These are phyloP conservation scores for Xenopus borealis DNA, from an alignment of 2,113 vertebrate genomes.

Conservation along the genomic window DNA sequence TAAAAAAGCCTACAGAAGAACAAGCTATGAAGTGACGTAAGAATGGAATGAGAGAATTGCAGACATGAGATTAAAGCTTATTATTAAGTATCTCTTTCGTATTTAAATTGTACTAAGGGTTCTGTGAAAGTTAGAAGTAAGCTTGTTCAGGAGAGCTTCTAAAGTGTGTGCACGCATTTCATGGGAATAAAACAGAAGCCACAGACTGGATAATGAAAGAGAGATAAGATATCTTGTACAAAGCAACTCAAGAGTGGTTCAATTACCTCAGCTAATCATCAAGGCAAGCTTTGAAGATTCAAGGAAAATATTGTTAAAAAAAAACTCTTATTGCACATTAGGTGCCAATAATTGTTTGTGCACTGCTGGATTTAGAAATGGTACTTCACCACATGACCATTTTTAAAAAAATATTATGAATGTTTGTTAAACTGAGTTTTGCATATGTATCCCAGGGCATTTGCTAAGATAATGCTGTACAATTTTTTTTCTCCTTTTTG, in stretches of 20 bases:
- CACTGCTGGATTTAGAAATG: slow-evolving; percentile 58
- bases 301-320: slow-evolving; percentile 71
- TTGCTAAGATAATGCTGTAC: neutral
- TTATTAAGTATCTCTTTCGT: slow-evolving; percentile 87
- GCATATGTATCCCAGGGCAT: neutral
- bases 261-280: slow-evolving; percentile 79
- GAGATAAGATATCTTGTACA: slow-evolving; percentile 80
- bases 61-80: slow-evolving; percentile 82
- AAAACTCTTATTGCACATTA: slow-evolving; percentile 65
- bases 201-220: slow-evolving; percentile 75
- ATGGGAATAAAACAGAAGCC: slow-evolving; percentile 78
- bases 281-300: slow-evolving; percentile 77
- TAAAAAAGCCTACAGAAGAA: slow-evolving; percentile 71
- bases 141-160: slow-evolving; percentile 80
- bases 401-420: slow-evolving; percentile 34
- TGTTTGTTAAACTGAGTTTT: slow-evolving; percentile 17
- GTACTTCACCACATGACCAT: slow-evolving; percentile 49
- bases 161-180: slow-evolving; percentile 83
- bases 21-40: slow-evolving; percentile 70
- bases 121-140: slow-evolving; percentile 79
- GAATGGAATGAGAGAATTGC: slow-evolving; percentile 61
- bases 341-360: slow-evolving; percentile 67
- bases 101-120: slow-evolving; percentile 79
- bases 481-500: slow-evolving; percentile 6
- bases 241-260: slow-evolving; percentile 76